phyloP scores from a whole-genome alignment of 2,888 invertebrate species.

The Amblyjoppa fuscipennis region DNA sequence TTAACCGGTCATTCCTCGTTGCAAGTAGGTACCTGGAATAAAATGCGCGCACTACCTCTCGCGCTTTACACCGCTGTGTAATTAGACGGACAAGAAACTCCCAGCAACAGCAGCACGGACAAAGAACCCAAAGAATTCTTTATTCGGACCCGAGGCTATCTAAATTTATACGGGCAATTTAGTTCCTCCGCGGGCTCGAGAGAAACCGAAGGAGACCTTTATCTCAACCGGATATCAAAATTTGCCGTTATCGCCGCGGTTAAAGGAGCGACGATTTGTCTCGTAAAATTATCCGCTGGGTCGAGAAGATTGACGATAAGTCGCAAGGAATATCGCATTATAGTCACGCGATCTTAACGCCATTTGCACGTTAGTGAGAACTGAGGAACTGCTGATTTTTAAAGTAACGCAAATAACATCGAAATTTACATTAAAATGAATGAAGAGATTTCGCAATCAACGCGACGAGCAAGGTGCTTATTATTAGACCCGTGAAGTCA shows the following conservation, averaged over 20 bases:
- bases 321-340: too few species aligned
- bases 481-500: not conserved
- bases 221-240: conserved; percentile 5
- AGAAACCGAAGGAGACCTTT: not conserved
- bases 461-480: not conserved
- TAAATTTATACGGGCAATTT: conserved; percentile 19
- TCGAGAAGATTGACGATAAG: too few species aligned
- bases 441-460: not conserved
- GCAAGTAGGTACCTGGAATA: conserved; percentile 58
- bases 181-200: conserved; percentile 3
- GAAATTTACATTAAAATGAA: not conserved
- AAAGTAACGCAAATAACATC: not conserved
- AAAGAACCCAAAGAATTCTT: conserved; percentile 63
- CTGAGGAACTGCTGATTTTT: not conserved
- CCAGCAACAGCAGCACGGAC: conserved; percentile 16
- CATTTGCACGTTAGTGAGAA: too few species aligned
- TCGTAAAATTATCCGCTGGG: too few species aligned
- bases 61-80: conserved; percentile 65
- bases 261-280: not conserved
- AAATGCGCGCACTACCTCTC: conserved; percentile 60
- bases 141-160: conserved; percentile 10
- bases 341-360: too few species aligned
- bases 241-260: not conserved
- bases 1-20: conserved; percentile 70
- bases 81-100: conserved; percentile 59